phyloP scores from a whole-genome alignment of 2,113 vertebrate species.

The Gopherus evgoodei region DNA sequence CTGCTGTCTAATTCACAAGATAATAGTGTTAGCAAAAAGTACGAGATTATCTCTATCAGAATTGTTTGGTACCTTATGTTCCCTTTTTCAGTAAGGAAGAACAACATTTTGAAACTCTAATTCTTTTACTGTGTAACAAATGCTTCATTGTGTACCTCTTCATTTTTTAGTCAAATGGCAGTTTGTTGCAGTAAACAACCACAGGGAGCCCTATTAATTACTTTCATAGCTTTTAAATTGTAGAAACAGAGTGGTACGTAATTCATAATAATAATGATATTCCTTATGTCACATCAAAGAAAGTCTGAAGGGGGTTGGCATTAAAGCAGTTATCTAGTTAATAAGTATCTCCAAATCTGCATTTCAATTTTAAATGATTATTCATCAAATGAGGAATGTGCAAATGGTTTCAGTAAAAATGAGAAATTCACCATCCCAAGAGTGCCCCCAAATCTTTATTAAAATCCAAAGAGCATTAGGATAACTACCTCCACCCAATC shows the following conservation, averaged over 20 bases:
- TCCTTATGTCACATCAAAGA: neutral
- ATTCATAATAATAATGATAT: neutral
- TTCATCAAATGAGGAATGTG: accelerated
- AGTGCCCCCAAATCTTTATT: neutral
- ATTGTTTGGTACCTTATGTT: conserved; percentile 7
- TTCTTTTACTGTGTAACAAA: neutral
- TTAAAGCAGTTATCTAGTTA: neutral
- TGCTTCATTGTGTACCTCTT: neutral
- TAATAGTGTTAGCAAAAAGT: conserved; percentile 18
- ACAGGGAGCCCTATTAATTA: neutral
- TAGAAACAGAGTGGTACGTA: neutral
- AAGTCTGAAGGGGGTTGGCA: neutral
- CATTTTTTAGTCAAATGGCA: neutral
- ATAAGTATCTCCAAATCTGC: neutral
- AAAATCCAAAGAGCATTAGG: neutral
- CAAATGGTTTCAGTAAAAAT: neutral
- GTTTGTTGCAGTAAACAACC: conserved; percentile 13
- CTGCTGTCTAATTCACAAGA: neutral
- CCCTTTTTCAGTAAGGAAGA: neutral
- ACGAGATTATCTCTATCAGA: neutral
- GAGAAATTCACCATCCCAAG: neutral
- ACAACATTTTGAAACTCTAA: neutral
- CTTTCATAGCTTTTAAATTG: neutral
- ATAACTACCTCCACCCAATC: neutral
- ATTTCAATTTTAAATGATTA: neutral